Conservation (phyloP, 2,113 vertebrate genomes). For the Sinocyclocheilus anophthalmus region DNA sequence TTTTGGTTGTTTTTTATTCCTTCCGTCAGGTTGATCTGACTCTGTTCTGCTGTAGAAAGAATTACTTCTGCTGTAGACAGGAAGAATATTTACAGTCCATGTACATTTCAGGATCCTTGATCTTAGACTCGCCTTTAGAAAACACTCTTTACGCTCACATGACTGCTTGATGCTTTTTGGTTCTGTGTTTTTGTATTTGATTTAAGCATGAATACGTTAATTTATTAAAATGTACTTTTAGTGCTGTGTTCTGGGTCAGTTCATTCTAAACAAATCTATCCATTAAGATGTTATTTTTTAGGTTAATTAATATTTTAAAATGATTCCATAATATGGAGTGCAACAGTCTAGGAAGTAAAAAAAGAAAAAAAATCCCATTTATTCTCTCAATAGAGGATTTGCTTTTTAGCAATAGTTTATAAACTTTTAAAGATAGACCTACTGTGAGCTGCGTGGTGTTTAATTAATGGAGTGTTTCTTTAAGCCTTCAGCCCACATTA, state of each 20-base stretch:
- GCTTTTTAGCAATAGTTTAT: too few species aligned
- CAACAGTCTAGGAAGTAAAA: too few species aligned
- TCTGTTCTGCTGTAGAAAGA: constrained; percentile 60
- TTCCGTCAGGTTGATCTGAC: constrained; percentile 20
- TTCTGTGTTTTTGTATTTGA: constrained; percentile 87
- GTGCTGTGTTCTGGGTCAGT: constrained; percentile 45
- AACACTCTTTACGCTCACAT: constrained; percentile 78
- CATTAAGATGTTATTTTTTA: not conserved
- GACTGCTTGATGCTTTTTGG: constrained; percentile 75
- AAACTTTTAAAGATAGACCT: too few species aligned
- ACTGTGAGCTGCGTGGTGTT: too few species aligned
- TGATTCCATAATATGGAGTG: too few species aligned
- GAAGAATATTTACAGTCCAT: constrained; percentile 70
- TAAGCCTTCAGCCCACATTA: too few species aligned
- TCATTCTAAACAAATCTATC: not conserved
- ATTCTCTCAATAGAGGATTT: too few species aligned
- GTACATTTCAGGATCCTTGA: constrained; percentile 74
- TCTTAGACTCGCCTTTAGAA: constrained; percentile 76
- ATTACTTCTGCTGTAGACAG: constrained; percentile 67
- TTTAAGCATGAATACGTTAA: constrained; percentile 92
- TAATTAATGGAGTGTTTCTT: too few species aligned
- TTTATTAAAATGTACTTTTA: constrained; percentile 96
- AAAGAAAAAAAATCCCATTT: too few species aligned
- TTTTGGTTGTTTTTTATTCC: constrained; percentile 64
- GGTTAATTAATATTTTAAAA: not conserved